A percentile compares a stretch with the other conserved stretches of the same genome.
Evolutionary conservation across 1,140 invertebrate genomes (phyloP).

Genomic region (Ceratitis capitata): DNA sequence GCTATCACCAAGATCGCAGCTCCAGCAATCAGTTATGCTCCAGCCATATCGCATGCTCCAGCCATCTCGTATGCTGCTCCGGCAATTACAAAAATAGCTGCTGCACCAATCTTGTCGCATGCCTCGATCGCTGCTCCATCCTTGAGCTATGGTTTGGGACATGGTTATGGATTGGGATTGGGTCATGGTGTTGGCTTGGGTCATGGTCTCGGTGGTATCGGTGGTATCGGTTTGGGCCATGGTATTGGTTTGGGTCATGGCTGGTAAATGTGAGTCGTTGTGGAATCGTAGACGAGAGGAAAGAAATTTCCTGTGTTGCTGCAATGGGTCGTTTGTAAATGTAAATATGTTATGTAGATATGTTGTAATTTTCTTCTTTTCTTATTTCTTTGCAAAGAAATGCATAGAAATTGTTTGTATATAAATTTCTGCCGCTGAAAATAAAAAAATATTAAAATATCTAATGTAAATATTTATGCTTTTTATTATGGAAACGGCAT

Average conservation of each 20-base stretch:
- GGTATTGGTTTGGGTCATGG: slow-evolving; percentile 51
- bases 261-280: slow-evolving; percentile 50
- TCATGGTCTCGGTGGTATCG: not conserved
- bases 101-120: slow-evolving; percentile 45
- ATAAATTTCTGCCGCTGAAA: slow-evolving; percentile 17
- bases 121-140: slow-evolving; percentile 39
- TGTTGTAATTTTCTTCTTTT: slow-evolving; percentile 24
- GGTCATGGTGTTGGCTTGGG: not conserved
- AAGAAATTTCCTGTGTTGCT: not conserved
- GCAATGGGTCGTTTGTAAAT: slow-evolving; percentile 7
- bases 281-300: not conserved
- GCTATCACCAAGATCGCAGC: slow-evolving; percentile 43
- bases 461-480: not conserved
- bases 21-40: slow-evolving; percentile 44
- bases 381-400: not conserved
- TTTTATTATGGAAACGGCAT: not conserved
- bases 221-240: slow-evolving; percentile 5
- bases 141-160: slow-evolving; percentile 50
- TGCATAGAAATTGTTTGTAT: not conserved
- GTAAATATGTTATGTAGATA: slow-evolving; percentile 25
- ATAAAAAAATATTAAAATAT: slow-evolving; percentile 11
- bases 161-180: not conserved
- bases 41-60: slow-evolving; percentile 47
- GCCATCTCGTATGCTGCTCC: slow-evolving; percentile 48
- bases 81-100: slow-evolving; percentile 43